These are phyloP conservation scores for Myotis vivesi DNA, from an alignment of 2,797 vertebrate genomes.

Conservation along the genomic window DNA sequence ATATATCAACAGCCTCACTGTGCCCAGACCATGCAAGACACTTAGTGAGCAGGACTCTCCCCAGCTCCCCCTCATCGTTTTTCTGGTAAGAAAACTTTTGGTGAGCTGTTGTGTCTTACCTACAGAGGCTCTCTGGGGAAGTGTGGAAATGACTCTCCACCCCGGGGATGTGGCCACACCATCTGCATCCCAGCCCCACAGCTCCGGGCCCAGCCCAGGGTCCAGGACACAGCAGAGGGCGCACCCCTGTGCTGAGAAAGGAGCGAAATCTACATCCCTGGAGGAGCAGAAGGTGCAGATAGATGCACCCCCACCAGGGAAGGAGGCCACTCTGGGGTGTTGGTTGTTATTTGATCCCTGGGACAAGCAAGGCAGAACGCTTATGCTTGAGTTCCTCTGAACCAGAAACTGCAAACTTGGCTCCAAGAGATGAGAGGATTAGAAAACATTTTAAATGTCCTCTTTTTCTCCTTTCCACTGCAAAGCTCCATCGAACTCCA, in stretches of 20 bases:
- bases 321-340: neutral
- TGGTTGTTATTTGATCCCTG: neutral
- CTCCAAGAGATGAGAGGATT: constrained; percentile 49
- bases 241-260: neutral
- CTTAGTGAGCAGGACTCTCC: neutral
- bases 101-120: neutral
- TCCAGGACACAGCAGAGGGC: neutral
- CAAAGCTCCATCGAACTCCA: constrained; percentile 18
- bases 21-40: no score
- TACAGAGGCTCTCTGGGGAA: neutral
- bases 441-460: neutral
- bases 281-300: neutral
- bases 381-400: constrained; percentile 14
- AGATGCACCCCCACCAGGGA: neutral
- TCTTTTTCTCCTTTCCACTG: constrained; percentile 51
- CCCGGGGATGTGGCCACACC: rapidly evolving
- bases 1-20: neutral
- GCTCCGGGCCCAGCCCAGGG: no score
- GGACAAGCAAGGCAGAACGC: neutral
- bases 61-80: neutral
- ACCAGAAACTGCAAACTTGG: constrained; percentile 26
- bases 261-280: neutral
- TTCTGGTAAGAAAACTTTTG: neutral
- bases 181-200: no score
- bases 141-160: neutral